Evolutionary conservation across 2,888 invertebrate species (phyloP), one percentile per base, ranked within the genome.

Genomic region (Aphodius sticticus): DNA sequence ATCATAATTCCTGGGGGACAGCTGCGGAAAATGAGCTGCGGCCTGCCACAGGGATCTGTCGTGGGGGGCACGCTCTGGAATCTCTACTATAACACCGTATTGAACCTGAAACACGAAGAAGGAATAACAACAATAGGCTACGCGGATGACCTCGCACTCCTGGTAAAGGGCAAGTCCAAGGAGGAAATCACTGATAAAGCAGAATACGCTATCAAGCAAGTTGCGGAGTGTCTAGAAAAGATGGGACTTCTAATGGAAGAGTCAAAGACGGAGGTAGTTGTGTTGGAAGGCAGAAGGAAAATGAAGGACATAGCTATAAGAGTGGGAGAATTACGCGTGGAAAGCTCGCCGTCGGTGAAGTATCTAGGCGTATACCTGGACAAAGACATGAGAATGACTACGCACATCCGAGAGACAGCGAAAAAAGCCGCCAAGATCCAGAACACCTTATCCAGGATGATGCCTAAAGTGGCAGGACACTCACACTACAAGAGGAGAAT

Each of bases 231-330:
- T 26, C 26, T 26, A 26, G 26, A 26, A 26, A 26, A 26, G 26
- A 26, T 26, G 26, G 26, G 26, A 26, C 26, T 26, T 26, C 26
- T 1, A 3, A 26, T 26, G 26, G 26, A 26, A 69, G 70, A n/a
- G 70, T 70, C 70, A 6, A 70, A 70, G 5, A 70, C 70, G 3
- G 70, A 70, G 26, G 70, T n/a, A 70, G 15, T 70, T 9, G 26
- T 70, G 15, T 70, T 70, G 70, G 70, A 70, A 6, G 70, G 70
- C 7, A 70, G 70, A n/a, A 70, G 70, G 26, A 70, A 9, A n/a
- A n/a, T 14, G 14, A 69, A 69, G 14, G 69, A 69, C 14, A 14
- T 69, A n/a, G 14, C 14, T 69, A n/a, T 69, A n/a, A 69, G 69
- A 69, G 70, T 70, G 15, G 15, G 15, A 9, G 70, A 70, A 2